Evolutionary conservation across 1,140 invertebrate species (phyloP).

Genomic region (Geopemphigus sp.): DNA sequence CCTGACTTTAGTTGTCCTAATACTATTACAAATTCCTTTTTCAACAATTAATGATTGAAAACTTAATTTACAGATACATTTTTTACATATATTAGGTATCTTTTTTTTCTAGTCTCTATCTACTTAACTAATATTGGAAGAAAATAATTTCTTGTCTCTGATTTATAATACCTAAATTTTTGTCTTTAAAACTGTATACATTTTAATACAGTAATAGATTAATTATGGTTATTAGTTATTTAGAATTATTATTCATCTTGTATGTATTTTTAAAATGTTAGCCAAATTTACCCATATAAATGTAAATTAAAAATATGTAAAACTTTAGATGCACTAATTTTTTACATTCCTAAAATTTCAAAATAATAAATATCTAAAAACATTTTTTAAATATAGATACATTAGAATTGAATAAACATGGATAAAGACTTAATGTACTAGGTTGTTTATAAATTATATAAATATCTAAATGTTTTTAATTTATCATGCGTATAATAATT

Average conservation of each 20-base stretch:
- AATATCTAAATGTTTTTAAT: neutral
- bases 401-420: neutral
- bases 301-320: neutral
- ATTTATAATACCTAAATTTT: neutral
- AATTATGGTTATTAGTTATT: too few relatives aligned
- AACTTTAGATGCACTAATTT: neutral
- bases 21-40: neutral
- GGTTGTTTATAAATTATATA: too few relatives aligned
- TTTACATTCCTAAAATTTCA: neutral
- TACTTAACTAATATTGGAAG: slow-evolving; percentile 16
- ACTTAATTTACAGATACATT: neutral
- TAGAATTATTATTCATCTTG: neutral
- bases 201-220: neutral
- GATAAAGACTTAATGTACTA: neutral
- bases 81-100: neutral
- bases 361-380: neutral
- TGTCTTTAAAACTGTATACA: neutral
- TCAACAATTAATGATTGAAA: neutral
- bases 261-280: neutral
- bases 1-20: neutral
- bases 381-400: slow-evolving; percentile 7
- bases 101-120: slow-evolving; percentile 31
- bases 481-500: slow-evolving; percentile 8
- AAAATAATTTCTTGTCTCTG: neutral
- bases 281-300: neutral